A percentile compares a stretch with the other conserved stretches of the same genome.
Evolutionary conservation across 2,888 invertebrate genomes (phyloP).

Genomic region (Hypercompe scribonia): DNA sequence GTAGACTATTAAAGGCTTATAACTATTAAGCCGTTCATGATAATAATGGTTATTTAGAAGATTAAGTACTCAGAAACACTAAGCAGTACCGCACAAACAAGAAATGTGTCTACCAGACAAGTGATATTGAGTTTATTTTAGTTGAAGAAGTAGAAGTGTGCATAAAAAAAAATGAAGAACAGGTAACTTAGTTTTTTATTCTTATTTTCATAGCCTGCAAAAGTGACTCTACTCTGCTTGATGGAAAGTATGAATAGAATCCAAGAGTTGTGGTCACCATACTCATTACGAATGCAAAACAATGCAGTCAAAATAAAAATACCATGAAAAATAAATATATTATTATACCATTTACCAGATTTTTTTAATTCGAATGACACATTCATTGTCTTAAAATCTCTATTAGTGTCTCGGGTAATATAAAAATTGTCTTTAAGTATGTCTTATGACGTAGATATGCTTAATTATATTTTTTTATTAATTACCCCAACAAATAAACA

Average conservation of each 20-base stretch:
- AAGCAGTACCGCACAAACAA: neutral
- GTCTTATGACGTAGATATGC: neutral
- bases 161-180: too few species aligned
- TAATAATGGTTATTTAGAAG: too few species aligned
- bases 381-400: neutral
- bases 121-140: neutral
- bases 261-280: too few species aligned
- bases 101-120: neutral
- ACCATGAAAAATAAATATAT: neutral
- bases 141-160: too few species aligned
- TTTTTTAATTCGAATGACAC: neutral
- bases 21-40: too few species aligned
- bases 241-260: too few species aligned
- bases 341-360: neutral
- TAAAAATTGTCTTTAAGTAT: neutral
- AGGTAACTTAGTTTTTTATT: too few species aligned
- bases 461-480: neutral
- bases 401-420: neutral
- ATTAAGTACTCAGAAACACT: conserved; percentile 21
- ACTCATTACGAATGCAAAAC: too few species aligned
- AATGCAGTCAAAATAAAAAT: neutral
- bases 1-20: too few species aligned
- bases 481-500: neutral
- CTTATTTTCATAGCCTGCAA: too few species aligned
- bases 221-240: too few species aligned